Evolutionary conservation across 1,140 invertebrate genomes (phyloP).

Genomic region (Choristoneura fumiferana): DNA sequence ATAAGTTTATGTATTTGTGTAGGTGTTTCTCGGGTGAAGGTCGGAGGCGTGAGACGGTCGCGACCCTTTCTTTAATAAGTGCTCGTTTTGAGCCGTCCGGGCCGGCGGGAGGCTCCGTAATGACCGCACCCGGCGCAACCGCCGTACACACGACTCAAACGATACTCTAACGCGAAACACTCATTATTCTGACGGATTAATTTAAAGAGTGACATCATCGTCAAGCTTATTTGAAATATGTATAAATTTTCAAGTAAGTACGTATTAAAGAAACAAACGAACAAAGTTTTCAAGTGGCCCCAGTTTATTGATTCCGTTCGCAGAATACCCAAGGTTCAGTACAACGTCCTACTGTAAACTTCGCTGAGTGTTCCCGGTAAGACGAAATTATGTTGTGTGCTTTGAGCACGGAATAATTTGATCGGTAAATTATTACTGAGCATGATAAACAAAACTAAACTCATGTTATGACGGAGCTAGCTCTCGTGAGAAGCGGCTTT

Average conservation of each 20-base stretch:
- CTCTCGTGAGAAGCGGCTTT: constrained; percentile 4
- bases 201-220: too few species aligned
- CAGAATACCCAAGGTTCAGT: not conserved
- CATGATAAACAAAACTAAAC: constrained; percentile 14
- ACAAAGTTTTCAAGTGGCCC: not conserved
- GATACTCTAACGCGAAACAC: too few species aligned
- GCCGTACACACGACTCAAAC: too few species aligned
- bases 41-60: constrained; percentile 4
- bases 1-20: not conserved
- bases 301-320: not conserved
- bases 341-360: constrained; percentile 16
- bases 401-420: not conserved
- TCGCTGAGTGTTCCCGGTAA: constrained; percentile 11
- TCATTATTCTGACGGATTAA: too few species aligned
- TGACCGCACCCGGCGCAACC: not conserved
- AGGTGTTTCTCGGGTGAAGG: constrained; percentile 7
- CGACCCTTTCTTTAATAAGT: constrained; percentile 18
- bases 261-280: not conserved
- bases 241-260: too few species aligned
- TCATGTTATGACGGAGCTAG: not conserved
- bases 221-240: too few species aligned
- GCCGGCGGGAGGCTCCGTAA: constrained; percentile 2
- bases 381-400: not conserved
- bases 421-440: constrained; percentile 1
- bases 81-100: not conserved